Conservation (phyloP, 2,113 vertebrate genomes). For the Tringa solitaria region DNA sequence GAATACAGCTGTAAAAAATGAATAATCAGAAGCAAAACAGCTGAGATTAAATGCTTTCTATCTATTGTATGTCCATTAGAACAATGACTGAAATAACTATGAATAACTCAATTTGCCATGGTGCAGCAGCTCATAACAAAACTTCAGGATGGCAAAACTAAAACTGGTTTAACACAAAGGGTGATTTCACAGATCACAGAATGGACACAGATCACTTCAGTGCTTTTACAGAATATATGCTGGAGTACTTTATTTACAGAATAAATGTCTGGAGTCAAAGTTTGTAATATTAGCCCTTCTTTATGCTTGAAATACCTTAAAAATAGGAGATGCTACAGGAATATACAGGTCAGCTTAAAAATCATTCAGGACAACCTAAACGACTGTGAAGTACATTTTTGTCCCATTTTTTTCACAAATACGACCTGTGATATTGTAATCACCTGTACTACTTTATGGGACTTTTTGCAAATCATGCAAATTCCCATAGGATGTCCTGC, state of each 20-base stretch:
- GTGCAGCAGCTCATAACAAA: not conserved
- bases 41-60: not conserved
- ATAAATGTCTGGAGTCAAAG: not conserved
- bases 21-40: not conserved
- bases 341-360: not conserved
- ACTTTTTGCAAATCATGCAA: not conserved
- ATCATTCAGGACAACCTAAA: not conserved
- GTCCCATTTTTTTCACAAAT: not conserved
- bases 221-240: not conserved
- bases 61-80: not conserved
- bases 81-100: not conserved
- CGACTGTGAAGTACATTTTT: not conserved
- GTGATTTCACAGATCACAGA: not conserved
- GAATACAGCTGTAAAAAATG: not conserved
- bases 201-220: not conserved
- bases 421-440: not conserved
- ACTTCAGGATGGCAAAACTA: not conserved
- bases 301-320: not conserved
- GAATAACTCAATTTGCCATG: not conserved
- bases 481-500: not conserved
- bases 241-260: not conserved
- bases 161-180: not conserved
- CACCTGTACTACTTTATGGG: not conserved
- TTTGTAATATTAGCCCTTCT: not conserved
- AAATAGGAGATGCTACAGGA: not conserved